Evolutionary conservation across 2,888 invertebrate species (phyloP), one percentile per base, ranked within the genome.

Genomic region (Lasioglossum morio): DNA sequence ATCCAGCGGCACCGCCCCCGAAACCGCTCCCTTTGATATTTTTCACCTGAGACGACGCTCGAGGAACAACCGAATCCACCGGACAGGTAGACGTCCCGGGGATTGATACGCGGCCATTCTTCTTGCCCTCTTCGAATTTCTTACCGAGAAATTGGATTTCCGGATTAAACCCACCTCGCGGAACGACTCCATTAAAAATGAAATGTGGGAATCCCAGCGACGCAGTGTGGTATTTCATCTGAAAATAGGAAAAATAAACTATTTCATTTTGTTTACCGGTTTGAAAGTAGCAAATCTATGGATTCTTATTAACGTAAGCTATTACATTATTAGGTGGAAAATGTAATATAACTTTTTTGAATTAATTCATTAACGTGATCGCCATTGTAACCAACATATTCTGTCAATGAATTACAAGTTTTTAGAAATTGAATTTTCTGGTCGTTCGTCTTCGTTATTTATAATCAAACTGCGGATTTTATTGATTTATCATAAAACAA

Each of bases 21-120:
- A 40, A 57, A 34, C 27, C 30, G 48, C 53, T 72, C 74, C 63
- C 75, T 72, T 72, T 82, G 63, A 7, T 79, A 79, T 82, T 79
- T 82, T 74, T 81, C 79, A 86, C 73, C 77, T 72, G 74, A 23
- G 72, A 66, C 75, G 72, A 66, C 75, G 75, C 37, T 66, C 7
- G 40, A 19, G 72, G 63, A n/a, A 37, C 72, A 43, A 1, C 30
- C 53, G 69, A 70, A 43, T n/a, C n/a, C n/a, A 19, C 8, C 27
- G 4, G n/a, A n/a, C 72, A 66, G 74, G 84, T 72, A 82, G 30
- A 27, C 70, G 16, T 40, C 19, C 16, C n/a, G 70, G 27, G 12
- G 60, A 74, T 27, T 63, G 27, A 76, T 19, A 72, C 4, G 60
- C 34, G 10, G 19, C 37, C 43, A 53, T 70, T 63, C 70, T 46